Evolutionary conservation across 2,113 vertebrate species (phyloP).

Genomic region (Hemiscyllium ocellatum): DNA sequence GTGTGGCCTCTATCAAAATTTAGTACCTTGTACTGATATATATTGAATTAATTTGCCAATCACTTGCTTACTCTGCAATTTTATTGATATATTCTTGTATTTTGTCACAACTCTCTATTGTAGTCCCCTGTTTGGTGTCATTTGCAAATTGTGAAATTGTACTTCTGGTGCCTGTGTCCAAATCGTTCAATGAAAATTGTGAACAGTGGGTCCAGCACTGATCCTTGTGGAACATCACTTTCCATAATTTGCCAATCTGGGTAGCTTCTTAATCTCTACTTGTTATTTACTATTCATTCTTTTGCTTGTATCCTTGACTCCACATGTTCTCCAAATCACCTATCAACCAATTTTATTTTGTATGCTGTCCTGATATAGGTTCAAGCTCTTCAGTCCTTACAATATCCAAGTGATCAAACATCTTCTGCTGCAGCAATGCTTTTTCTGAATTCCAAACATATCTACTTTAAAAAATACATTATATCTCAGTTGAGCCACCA

Average conservation of each 20-base stretch:
- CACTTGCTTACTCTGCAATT: neutral
- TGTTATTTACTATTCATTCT: neutral
- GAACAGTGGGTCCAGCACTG: neutral
- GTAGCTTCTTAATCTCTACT: neutral
- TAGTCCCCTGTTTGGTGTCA: neutral
- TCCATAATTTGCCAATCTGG: neutral
- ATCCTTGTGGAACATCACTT: neutral
- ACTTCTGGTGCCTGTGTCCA: neutral
- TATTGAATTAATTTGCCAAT: slow-evolving; percentile 4
- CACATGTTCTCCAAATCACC: neutral
- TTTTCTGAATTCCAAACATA: neutral
- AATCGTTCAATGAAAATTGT: neutral
- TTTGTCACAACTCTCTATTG: neutral
- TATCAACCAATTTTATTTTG: neutral
- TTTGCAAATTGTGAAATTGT: neutral
- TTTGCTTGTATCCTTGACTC: neutral
- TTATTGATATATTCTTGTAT: neutral
- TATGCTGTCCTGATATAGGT: neutral
- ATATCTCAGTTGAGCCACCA: neutral
- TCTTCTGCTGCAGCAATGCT: neutral
- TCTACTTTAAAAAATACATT: neutral
- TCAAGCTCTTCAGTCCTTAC: neutral
- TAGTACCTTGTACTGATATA: neutral
- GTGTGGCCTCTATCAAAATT: neutral
- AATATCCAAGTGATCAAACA: neutral